Evolutionary conservation across 2,888 invertebrate species (phyloP).

Genomic region (Tillus elongatus): DNA sequence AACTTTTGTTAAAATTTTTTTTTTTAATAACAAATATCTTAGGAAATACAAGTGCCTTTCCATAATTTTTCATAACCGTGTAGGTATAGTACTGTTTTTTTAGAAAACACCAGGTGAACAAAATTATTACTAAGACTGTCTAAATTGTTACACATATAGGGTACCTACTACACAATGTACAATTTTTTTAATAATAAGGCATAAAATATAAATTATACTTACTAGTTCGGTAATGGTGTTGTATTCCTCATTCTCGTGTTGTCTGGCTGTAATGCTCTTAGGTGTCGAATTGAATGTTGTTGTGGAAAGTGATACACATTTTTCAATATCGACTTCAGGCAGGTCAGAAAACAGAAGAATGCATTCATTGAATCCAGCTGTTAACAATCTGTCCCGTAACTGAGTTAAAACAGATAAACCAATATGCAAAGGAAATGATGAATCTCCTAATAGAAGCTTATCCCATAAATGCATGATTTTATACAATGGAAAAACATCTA

Average conservation of each 20-base stretch:
- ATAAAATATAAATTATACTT: not conserved
- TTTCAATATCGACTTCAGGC: constrained; percentile 93
- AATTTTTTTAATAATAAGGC: not conserved
- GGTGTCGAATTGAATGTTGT: constrained; percentile 80
- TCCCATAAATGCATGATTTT: constrained; percentile 99
- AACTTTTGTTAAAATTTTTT: too few species aligned
- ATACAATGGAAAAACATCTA: constrained; percentile 95
- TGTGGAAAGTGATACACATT: constrained; percentile 81
- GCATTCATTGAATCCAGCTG: constrained; percentile 95
- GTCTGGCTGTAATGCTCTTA: constrained; percentile 75
- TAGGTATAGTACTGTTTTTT: too few species aligned
- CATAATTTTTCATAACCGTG: too few species aligned
- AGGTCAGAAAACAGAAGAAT: constrained; percentile 97
- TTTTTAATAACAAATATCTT: too few species aligned
- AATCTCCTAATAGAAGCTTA: constrained; percentile 84
- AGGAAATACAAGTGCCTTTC: too few species aligned
- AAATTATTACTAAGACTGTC: too few species aligned
- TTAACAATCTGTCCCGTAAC: constrained; percentile 70
- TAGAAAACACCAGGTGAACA: too few species aligned
- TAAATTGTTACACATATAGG: too few species aligned
- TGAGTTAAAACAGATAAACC: constrained; percentile 89
- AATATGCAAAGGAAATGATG: constrained; percentile 87
- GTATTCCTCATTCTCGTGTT: constrained; percentile 52
- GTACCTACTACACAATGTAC: too few species aligned
- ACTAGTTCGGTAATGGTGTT: constrained; percentile 26